These are phyloP conservation scores for Anthophora plumipes DNA, from an alignment of 2,888 invertebrate species.

Conservation along the genomic window DNA sequence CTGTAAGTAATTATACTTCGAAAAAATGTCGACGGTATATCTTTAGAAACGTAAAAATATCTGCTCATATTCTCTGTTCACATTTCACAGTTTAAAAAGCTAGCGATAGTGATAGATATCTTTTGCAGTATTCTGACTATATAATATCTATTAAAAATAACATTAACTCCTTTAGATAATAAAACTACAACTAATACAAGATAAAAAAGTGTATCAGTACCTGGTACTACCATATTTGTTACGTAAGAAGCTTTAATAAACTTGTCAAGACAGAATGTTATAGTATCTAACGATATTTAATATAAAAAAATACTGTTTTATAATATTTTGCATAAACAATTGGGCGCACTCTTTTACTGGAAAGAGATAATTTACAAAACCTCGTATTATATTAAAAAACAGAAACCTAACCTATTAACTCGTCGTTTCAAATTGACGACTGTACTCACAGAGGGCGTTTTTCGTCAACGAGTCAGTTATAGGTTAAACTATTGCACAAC, in stretches of 20 bases:
- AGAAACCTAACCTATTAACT: no score
- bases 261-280: neutral
- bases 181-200: no score
- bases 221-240: neutral
- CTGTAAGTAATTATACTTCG: neutral
- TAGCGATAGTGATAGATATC: neutral
- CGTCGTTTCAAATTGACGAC: no score
- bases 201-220: neutral
- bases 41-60: neutral
- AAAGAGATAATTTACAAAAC: neutral
- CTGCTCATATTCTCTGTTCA: neutral
- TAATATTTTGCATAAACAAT: neutral
- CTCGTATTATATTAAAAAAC: no score
- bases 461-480: no score
- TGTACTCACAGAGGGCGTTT: no score
- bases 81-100: neutral
- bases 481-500: no score
- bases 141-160: neutral
- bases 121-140: neutral
- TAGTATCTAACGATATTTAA: no score
- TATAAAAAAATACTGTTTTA: neutral
- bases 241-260: neutral
- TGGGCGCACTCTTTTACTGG: neutral
- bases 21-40: neutral
- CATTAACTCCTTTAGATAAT: neutral